Base-by-base conservation (phyloP, 2,888 invertebrate genomes). In the Andrena flavipes region DNA sequence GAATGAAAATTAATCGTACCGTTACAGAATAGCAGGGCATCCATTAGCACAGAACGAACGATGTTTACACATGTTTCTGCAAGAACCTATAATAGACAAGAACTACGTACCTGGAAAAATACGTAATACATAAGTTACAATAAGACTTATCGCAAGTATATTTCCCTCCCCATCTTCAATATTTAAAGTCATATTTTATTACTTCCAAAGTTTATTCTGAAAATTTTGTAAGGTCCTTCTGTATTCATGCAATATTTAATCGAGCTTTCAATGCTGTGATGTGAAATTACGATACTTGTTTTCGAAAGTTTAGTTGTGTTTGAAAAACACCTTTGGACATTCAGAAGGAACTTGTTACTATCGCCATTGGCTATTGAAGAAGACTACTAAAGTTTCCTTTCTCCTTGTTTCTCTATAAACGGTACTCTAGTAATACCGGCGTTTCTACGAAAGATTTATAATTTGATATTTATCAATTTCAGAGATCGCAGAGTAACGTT, bases 71-170 rank as follows among this genome's bases (percentile, higher is more conserved):
- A 99, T 99, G 98, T 99, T 99, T 95, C 96, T 99, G 86, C 99
- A 99, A 94, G 99, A 99, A 92, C 97, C 97, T 68, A 96, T 97
- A 92, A 99, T 99, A 94, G 99, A 99, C 95, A 99, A 98, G 95
- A 99, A 99, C 95, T 99, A 99, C 95, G 98, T 99, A 89, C 99
- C 99, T 90, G 99, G 99, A 91, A 99, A 99, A 95, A 99, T 99
- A 94, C 96, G 99, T 94, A 99, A 98, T 95, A 98, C 98, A 95
- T 98, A 98, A 91, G 75, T 88, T 81, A 81, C 29, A 64, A 76
- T 86, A 89, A 89, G 84, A 88, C 51, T 70, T 80, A 80, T 82
- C 70, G 65, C 79, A 82, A 86, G 79, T 85, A 84, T 77, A 82
- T 88, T 89, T 88, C 80, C 23, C 68, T 89, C 82, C 81, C 80